Evolutionary conservation across 2,888 invertebrate species (phyloP), one percentile per base, ranked within the genome.

Genomic region (Acleris sparsana): DNA sequence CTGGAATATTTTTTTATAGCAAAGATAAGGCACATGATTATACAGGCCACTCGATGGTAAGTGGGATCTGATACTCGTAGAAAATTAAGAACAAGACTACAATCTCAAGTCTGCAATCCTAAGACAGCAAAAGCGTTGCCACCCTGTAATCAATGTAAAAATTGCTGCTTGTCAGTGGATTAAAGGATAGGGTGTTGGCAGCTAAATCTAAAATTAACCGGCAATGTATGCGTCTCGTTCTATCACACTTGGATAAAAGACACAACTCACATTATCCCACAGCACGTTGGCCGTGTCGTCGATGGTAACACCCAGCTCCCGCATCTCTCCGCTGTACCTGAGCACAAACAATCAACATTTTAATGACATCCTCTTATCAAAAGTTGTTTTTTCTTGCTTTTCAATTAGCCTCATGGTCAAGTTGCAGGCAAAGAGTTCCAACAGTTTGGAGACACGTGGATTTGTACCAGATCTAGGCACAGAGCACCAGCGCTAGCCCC

Each of bases 301-400:
- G 80, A 99, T 96, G 78, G 95, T 94, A 63, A 95, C 94, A 25
- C 99, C 98, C 53, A 98, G 89, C 80, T 98, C 97, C 76, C 97
- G 93, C 87, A 97, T 94, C 86, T 98, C 98, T 48, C 99, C 99
- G 82, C 97, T 98, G 87, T 99, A 99, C 82, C 98, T 98, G 88
- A 17, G 68, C 22, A 20, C 43, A 16, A 57, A n/a, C 17, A 18
- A 29, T 53, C 5, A 5, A 25, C 7, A 17, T 59, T 22, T 57
- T 1, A 53, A 16, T 17, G 0, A 13, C 39, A 39, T 39, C 39
- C 13, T 39, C 39, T 11, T 13, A 13, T 4, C 13, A 13, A 1
- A 3, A 33, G 33, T 9, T 29, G 7, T 29, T 29, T 29, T 29
- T 29, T 7, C 7, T 29, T 29, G 7, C 29, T 7, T 29, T 29